A percentile compares a stretch with the other conserved stretches of the same genome.
These are phyloP conservation scores for Elysia chlorotica DNA, from an alignment of 1,140 invertebrate genomes.

Conservation along the genomic window DNA sequence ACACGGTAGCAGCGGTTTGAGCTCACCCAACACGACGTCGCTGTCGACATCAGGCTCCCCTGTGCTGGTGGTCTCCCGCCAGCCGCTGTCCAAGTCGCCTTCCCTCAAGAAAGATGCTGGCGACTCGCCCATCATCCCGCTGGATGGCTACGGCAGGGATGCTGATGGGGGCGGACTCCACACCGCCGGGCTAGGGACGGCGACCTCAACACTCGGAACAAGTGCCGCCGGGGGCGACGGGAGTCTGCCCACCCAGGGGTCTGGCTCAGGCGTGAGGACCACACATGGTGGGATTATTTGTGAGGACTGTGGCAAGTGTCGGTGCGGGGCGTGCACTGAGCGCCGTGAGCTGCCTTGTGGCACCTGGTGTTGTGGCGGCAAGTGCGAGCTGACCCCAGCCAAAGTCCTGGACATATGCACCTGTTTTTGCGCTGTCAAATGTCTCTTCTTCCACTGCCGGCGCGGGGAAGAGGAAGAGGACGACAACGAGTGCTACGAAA, in stretches of 20 bases:
- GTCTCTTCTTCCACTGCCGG: slow-evolving; percentile 90
- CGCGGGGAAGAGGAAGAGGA: slow-evolving; percentile 77
- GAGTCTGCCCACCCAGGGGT: background rate
- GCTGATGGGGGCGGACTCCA: no score
- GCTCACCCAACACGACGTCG: no score
- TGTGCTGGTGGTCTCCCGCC: slow-evolving; percentile 33
- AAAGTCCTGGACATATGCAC: slow-evolving; percentile 84
- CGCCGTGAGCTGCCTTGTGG: slow-evolving; percentile 82
- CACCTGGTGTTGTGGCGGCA: slow-evolving; percentile 84
- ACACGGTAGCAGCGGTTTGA: no score
- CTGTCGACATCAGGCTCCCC: background rate
- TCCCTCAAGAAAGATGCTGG: slow-evolving; percentile 49
- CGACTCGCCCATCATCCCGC: no score
- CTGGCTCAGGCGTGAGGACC: no score
- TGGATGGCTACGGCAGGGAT: no score
- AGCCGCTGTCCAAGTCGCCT: slow-evolving; percentile 40
- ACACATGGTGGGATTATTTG: slow-evolving; percentile 87
- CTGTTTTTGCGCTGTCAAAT: slow-evolving; percentile 92
- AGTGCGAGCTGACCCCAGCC: slow-evolving; percentile 84
- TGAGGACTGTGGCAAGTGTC: slow-evolving; percentile 81
- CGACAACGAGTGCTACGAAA: slow-evolving; percentile 75
- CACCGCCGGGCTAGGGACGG: no score
- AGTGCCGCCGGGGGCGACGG: background rate
- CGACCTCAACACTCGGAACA: background rate
- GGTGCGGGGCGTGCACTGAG: slow-evolving; percentile 84